Percentiles rank a stretch among this genome's conserved stretches.
Evolutionary conservation across 2,888 invertebrate species (phyloP).

Genomic region (Pachydiplax longipennis): DNA sequence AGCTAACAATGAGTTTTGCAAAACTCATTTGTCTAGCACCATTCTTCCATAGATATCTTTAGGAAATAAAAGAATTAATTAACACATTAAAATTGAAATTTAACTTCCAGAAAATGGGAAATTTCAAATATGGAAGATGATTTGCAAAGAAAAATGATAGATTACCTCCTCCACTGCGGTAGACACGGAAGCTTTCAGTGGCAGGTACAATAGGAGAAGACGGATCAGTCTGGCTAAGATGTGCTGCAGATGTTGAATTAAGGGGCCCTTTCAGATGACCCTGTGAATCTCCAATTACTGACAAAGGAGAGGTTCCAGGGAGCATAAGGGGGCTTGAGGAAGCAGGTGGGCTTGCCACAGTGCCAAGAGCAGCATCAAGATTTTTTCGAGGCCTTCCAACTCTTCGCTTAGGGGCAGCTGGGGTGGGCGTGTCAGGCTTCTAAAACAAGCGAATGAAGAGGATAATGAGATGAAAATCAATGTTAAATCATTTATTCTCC

Average conservation of each 20-base stretch:
- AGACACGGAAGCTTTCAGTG: constrained; percentile 62
- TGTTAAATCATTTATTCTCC: too few relatives aligned
- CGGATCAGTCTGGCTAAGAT: not conserved
- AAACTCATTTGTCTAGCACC: too few relatives aligned
- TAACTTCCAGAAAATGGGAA: too few relatives aligned
- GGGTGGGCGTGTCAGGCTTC: constrained; percentile 50
- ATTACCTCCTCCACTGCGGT: constrained; percentile 58
- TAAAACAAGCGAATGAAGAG: too few relatives aligned
- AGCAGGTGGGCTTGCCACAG: not conserved
- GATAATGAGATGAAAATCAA: too few relatives aligned
- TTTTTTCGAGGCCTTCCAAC: constrained; percentile 54
- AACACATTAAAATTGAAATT: too few relatives aligned
- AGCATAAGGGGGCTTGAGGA: not conserved
- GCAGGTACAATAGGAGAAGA: constrained; percentile 49
- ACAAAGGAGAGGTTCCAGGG: not conserved
- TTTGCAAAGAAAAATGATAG: not conserved
- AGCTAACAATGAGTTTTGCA: too few relatives aligned
- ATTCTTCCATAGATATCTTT: too few relatives aligned
- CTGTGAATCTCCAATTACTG: not conserved
- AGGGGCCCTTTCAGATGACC: not conserved
- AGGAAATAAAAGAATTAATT: too few relatives aligned
- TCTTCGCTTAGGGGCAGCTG: constrained; percentile 51
- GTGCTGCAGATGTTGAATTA: not conserved
- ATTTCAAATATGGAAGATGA: too few relatives aligned
- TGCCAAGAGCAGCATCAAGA: constrained; percentile 49